A percentile compares a stretch with the other conserved stretches of the same genome.
Conservation (phyloP, 2,113 vertebrate species). For the Pygoscelis adeliae region DNA sequence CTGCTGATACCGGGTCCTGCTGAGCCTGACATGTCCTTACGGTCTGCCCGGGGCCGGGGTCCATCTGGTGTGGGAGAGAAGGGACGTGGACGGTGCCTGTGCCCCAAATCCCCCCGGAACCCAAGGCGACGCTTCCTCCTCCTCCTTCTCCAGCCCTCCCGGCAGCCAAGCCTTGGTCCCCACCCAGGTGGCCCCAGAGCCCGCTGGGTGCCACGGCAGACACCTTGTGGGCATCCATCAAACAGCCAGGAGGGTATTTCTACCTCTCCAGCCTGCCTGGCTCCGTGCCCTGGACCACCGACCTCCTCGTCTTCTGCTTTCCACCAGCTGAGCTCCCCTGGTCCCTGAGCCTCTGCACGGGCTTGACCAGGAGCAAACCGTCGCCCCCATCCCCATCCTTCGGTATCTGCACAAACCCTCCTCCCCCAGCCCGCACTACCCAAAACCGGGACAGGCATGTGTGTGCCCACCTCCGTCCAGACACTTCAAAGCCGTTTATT, state of each 20-base stretch:
- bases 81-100: background rate
- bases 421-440: accelerated
- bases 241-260: background rate
- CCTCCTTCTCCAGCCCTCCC: background rate
- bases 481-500: background rate
- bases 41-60: background rate
- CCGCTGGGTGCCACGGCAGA: background rate
- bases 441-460: accelerated
- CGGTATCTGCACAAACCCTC: too few species aligned
- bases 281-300: background rate
- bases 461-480: background rate
- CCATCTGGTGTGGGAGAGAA: conserved; percentile 16
- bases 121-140: background rate
- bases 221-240: background rate
- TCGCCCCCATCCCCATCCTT: background rate
- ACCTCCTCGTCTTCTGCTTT: background rate
- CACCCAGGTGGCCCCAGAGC: background rate
- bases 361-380: background rate
- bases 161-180: background rate
- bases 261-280: background rate
- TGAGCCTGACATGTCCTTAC: background rate
- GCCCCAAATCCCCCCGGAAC: background rate
- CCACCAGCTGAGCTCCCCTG: background rate
- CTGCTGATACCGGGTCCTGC: conserved; percentile 5
- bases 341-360: background rate